Evolutionary conservation across 2,113 vertebrate genomes (phyloP).

Genomic region (Solea senegalensis): DNA sequence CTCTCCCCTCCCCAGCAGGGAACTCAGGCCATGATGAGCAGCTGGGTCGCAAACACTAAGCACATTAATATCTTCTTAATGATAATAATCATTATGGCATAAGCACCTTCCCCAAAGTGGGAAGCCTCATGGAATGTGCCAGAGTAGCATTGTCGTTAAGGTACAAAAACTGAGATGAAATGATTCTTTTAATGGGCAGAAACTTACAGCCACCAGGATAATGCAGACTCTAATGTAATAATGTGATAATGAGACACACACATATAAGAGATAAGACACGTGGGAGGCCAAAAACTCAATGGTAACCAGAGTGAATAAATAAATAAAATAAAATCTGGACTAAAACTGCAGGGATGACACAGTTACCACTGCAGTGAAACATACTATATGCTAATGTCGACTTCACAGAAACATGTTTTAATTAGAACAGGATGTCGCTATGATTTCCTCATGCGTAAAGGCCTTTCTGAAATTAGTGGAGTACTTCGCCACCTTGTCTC

Average conservation of each 20-base stretch:
- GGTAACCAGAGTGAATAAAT: conserved; percentile 57
- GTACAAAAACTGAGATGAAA: conserved; percentile 69
- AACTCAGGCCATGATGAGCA: conserved; percentile 98
- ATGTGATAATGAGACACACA: conserved; percentile 74
- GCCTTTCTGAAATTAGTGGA: conserved; percentile 14
- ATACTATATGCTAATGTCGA: conserved; percentile 11
- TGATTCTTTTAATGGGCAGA: conserved; percentile 77
- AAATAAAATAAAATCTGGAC: conserved; percentile 65
- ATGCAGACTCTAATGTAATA: conserved; percentile 79
- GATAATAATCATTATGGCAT: conserved; percentile 99
- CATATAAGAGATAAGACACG: conserved; percentile 51
- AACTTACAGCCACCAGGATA: conserved; percentile 74
- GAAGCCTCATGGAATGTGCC: conserved; percentile 84
- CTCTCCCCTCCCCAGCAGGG: conserved; percentile 89
- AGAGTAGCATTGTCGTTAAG: conserved; percentile 89
- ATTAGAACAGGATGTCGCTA: conserved; percentile 20
- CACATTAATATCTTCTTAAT: conserved; percentile 99
- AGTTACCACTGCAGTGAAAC: conserved; percentile 24
- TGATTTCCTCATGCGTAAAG: conserved; percentile 10
- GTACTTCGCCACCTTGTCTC: conserved; percentile 32
- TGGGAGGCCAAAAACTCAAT: conserved; percentile 53
- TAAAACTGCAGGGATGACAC: conserved; percentile 37
- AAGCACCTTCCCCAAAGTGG: conserved; percentile 99
- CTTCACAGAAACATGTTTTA: conserved; percentile 32
- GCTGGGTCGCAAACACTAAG: conserved; percentile 99